Conservation (phyloP, 2,113 vertebrate species). For the Gobius niger region DNA sequence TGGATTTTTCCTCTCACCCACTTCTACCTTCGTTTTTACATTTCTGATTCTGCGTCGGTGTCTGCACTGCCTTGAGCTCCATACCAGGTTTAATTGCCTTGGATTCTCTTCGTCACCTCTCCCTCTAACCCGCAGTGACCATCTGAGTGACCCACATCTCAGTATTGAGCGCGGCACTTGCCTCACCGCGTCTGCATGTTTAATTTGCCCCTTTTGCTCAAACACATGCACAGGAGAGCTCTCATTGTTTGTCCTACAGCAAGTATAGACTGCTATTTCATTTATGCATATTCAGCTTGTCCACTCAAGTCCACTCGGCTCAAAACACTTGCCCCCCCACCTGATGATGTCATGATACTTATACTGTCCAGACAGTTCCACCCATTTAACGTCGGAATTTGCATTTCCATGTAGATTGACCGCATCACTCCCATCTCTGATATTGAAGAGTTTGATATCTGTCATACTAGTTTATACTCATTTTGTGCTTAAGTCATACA, state of each 20-base stretch:
- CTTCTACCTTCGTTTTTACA: not conserved
- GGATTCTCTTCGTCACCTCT: not conserved
- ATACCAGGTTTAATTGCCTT: not conserved
- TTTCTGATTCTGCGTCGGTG: not conserved
- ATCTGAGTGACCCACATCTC: constrained; percentile 34
- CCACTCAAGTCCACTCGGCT: no score
- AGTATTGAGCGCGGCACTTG: constrained; percentile 14
- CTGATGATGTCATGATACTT: no score
- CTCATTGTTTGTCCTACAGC: not conserved
- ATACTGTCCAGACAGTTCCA: no score
- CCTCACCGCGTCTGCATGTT: constrained; percentile 8
- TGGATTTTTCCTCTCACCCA: not conserved
- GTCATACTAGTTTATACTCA: no score
- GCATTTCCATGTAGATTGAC: no score
- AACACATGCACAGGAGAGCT: not conserved
- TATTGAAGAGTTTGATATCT: no score
- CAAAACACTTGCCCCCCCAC: no score
- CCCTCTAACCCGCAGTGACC: constrained; percentile 14
- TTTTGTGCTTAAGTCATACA: no score
- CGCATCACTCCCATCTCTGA: no score
- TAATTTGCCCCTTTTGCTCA: constrained; percentile 6
- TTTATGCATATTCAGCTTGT: no score
- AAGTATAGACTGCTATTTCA: not conserved
- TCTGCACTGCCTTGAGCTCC: not conserved
- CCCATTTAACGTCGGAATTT: no score